phyloP scores from a whole-genome alignment of 1,140 invertebrate genomes.

The Drosophila pectinifera region DNA sequence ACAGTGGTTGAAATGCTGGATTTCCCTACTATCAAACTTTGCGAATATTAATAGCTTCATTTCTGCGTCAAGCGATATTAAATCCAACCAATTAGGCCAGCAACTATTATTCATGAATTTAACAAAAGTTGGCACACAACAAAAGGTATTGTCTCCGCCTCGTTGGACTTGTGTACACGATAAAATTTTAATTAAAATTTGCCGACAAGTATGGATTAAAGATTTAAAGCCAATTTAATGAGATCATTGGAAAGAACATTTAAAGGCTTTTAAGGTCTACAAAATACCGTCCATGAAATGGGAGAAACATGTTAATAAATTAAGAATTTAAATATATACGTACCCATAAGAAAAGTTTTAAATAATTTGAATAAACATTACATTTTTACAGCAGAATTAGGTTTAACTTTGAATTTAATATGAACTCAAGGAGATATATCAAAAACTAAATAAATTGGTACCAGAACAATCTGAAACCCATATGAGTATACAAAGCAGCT shows the following conservation, averaged over 20 bases:
- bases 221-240: neutral
- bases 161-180: slow-evolving; percentile 8
- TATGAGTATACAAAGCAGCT: neutral
- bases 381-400: neutral
- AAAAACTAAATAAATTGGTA: neutral
- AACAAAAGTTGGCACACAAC: slow-evolving; percentile 8
- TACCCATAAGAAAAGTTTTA: too few relatives aligned
- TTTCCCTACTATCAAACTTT: neutral
- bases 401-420: neutral
- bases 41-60: neutral
- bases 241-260: neutral
- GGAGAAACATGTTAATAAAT: too few relatives aligned
- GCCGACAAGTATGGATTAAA: neutral
- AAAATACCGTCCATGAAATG: neutral
- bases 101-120: slow-evolving; percentile 15
- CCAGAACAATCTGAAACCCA: neutral
- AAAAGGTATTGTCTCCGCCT: slow-evolving; percentile 4
- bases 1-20: slow-evolving; percentile 21
- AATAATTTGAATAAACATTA: neutral
- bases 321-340: neutral
- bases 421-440: neutral
- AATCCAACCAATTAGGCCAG: slow-evolving; percentile 17
- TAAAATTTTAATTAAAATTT: slow-evolving; percentile 12
- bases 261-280: neutral
- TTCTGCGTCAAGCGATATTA: neutral